Percentiles rank a stretch among this genome's conserved stretches.
These are phyloP conservation scores for Sinopyrophorus schimmeli DNA, from an alignment of 2,888 invertebrate genomes.

Conservation along the genomic window DNA sequence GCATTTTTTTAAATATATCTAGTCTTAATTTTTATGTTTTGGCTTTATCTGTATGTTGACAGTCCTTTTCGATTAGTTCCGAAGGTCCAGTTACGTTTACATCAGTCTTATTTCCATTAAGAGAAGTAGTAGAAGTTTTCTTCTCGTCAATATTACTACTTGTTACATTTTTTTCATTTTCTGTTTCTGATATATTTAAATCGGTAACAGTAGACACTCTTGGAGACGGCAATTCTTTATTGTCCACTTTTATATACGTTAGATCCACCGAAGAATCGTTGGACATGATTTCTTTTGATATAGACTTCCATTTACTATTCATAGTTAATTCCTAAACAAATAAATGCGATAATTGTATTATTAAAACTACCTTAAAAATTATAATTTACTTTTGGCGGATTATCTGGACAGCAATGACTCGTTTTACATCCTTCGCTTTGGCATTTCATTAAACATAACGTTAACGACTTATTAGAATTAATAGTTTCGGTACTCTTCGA, in stretches of 20 bases:
- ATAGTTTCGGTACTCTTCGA: conserved; percentile 42
- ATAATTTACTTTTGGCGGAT: conserved; percentile 13
- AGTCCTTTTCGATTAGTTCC: no score
- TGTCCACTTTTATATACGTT: conserved; percentile 16
- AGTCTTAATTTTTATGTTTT: no score
- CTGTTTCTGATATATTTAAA: no score
- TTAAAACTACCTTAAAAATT: not conserved
- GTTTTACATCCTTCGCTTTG: conserved; percentile 52
- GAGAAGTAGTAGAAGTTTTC: no score
- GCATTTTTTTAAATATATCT: no score
- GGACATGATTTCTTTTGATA: conserved; percentile 10
- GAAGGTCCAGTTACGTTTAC: no score
- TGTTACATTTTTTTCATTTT: no score
- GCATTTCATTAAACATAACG: conserved; percentile 55
- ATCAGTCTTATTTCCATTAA: no score
- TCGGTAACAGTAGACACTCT: no score
- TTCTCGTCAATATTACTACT: no score
- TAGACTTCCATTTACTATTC: conserved; percentile 19
- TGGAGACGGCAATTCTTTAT: conserved; percentile 7
- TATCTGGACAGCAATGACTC: conserved; percentile 53
- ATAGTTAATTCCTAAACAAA: conserved; percentile 6
- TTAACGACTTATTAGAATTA: conserved; percentile 39
- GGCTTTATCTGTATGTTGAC: no score
- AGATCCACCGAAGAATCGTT: conserved; percentile 12
- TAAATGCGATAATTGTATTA: not conserved